phyloP scores from a whole-genome alignment of 2,888 invertebrate species.

The Oxycera nigricornis region DNA sequence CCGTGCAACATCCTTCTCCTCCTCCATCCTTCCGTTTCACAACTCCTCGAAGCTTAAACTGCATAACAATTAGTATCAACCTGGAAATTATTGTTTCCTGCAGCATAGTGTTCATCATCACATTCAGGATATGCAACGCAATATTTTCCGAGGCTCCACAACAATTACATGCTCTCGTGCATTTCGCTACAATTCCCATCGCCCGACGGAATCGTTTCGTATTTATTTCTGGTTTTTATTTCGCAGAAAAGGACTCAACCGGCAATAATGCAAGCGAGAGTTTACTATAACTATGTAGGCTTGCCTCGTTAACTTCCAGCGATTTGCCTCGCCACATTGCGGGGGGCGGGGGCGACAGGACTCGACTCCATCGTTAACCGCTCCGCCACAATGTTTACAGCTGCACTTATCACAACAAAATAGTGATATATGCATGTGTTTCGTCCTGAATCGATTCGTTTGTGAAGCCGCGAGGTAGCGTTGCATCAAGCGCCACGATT shows the following conservation, averaged over 20 bases:
- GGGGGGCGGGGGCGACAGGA: neutral
- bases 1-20: no score
- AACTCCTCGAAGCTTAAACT: neutral
- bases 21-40: neutral
- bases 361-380: neutral
- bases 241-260: conserved; percentile 11
- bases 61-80: conserved; percentile 27
- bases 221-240: no score
- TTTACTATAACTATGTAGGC: conserved; percentile 30
- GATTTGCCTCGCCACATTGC: conserved; percentile 30
- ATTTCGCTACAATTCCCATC: neutral
- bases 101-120: neutral
- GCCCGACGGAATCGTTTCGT: neutral
- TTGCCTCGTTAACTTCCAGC: conserved; percentile 35
- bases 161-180: neutral
- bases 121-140: neutral
- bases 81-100: conserved; percentile 24
- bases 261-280: conserved; percentile 27
- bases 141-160: conserved; percentile 4
- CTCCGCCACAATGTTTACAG: conserved; percentile 14
- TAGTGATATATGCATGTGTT: conserved; percentile 26
- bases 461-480: conserved; percentile 26
- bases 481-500: neutral
- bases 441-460: conserved; percentile 25
- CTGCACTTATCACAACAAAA: conserved; percentile 30